Conservation (phyloP, 2,113 vertebrate species). For the Actinemys pallida region DNA sequence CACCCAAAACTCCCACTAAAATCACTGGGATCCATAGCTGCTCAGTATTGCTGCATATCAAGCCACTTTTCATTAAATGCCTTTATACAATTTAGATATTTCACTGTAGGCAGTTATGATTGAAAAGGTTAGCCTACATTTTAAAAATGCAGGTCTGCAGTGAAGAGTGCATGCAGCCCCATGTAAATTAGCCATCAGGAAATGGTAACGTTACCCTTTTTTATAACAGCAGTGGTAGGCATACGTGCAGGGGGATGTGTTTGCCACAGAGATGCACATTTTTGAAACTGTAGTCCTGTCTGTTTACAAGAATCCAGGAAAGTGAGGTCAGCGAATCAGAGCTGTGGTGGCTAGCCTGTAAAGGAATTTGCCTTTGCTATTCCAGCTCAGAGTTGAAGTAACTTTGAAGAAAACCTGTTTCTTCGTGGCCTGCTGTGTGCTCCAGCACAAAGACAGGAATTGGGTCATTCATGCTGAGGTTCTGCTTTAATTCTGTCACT, state of each 20-base stretch:
- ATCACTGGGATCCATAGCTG: neutral
- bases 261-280: neutral
- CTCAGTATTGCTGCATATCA: neutral
- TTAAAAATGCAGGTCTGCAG: neutral
- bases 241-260: neutral
- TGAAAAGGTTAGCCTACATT: neutral
- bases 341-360: neutral
- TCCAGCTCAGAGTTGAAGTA: constrained; percentile 24
- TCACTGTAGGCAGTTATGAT: neutral
- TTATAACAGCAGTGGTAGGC: neutral
- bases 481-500: constrained; percentile 62
- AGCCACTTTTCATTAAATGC: neutral
- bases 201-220: fast-evolving
- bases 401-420: neutral
- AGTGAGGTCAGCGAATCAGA: neutral
- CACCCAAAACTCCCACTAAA: neutral
- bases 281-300: neutral
- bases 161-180: neutral
- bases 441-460: constrained; percentile 45
- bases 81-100: neutral
- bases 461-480: constrained; percentile 64
- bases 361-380: constrained; percentile 47
- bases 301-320: neutral
- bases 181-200: neutral
- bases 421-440: constrained; percentile 46